Evolutionary conservation across 2,113 vertebrate genomes (phyloP).

Genomic region (Lichenostomus cassidix): DNA sequence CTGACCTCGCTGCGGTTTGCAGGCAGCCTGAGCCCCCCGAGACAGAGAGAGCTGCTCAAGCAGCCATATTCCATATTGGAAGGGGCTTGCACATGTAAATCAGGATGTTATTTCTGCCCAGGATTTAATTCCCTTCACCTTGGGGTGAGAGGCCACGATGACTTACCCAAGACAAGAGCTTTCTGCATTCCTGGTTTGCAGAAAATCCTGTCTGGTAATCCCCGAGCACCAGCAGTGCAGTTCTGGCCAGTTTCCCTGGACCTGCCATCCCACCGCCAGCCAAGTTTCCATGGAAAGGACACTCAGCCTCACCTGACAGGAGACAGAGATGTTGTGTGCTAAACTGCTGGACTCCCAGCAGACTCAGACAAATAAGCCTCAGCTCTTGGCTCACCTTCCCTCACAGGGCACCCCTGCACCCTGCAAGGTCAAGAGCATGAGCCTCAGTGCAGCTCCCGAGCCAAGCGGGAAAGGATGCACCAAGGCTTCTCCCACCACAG

Average conservation of each 20-base stretch:
- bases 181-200: neutral
- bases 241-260: slow-evolving; percentile 2
- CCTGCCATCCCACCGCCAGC: neutral
- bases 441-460: neutral
- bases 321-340: neutral
- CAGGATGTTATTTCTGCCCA: neutral
- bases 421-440: neutral
- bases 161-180: neutral
- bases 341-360: neutral
- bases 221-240: neutral
- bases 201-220: neutral
- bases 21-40: neutral
- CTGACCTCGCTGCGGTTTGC: neutral
- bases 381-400: rapidly evolving
- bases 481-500: neutral
- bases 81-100: neutral
- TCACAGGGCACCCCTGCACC: rapidly evolving
- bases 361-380: neutral
- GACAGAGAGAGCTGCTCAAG: neutral
- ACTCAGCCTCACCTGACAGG: neutral
- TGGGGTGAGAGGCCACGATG: neutral
- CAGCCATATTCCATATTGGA: rapidly evolving
- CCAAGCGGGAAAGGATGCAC: rapidly evolving
- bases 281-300: slow-evolving; percentile 30
- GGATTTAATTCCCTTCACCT: neutral